Base-by-base conservation (phyloP, 1,140 invertebrate species). In the Pogonus chalceus region DNA sequence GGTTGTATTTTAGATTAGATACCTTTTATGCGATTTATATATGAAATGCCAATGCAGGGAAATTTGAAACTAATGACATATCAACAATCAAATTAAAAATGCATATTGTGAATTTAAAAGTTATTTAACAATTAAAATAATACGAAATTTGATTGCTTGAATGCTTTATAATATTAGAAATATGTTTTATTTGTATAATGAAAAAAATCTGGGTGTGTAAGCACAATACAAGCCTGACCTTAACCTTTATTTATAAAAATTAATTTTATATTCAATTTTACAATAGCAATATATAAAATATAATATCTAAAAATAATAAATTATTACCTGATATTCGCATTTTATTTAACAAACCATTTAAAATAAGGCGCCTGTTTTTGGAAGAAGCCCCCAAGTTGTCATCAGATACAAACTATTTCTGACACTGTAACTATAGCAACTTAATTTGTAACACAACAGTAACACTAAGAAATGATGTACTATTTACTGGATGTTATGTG, bases 31-130 rank as follows among this genome's bases (percentile, higher is more conserved):
- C n/a, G n/a, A n/a, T n/a, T n/a, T n/a, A n/a, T n/a, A n/a, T n/a
- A n/a, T n/a, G n/a, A n/a, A n/a, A n/a, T n/a, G n/a, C n/a, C 26
- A 31, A 31, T 31, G 26, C 26, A 31, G 9, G 9, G 37, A 43
- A 43, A 43, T 43, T 43, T 43, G 37, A 43, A 43, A 43, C 37
- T 43, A 16, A 43, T 43, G 37, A 9, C 18, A 10, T 4, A 43
- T 43, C 37, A 43, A 43, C 37, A 43, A 43, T 4, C 3, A 7
- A 9, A 43, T 10, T 43, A 43, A 43, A 18, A 43, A 18, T 43
- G 4, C 18, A 31, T 31, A 31, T 43, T 43, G 18, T 16, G n/a
- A n/a, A n/a, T n/a, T n/a, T n/a, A n/a, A n/a, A n/a, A n/a, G n/a
- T n/a, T n/a, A n/a, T n/a, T n/a, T n/a, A n/a, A n/a, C n/a, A n/a